A percentile compares a stretch with the other conserved stretches of the same genome.
phyloP scores from a whole-genome alignment of 2,113 vertebrate genomes.

The Sarotherodon lohbergeri region DNA sequence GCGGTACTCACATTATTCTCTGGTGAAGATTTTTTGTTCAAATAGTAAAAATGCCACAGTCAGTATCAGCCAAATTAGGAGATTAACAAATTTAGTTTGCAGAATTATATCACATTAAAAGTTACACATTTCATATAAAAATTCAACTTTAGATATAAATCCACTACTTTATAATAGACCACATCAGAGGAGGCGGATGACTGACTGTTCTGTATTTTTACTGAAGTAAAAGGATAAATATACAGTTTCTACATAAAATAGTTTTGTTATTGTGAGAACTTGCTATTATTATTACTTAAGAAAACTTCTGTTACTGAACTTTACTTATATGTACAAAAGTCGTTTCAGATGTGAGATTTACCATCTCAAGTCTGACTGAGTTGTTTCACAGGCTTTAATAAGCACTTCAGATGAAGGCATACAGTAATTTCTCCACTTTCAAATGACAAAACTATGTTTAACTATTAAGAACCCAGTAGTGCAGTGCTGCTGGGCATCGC shows the following conservation, averaged over 20 bases:
- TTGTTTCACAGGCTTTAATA: neutral
- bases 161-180: neutral
- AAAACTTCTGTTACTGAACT: neutral
- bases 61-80: neutral
- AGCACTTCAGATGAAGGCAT: neutral
- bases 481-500: conserved; percentile 13
- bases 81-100: neutral
- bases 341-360: neutral
- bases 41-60: neutral
- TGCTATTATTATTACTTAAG: neutral
- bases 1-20: neutral
- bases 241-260: neutral
- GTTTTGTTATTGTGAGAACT: neutral
- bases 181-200: neutral
- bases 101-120: neutral
- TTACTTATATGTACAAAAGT: neutral
- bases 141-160: neutral
- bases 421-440: neutral
- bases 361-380: neutral
- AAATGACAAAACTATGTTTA: neutral
- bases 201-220: neutral
- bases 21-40: neutral
- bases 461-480: neutral
- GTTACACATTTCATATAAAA: neutral
- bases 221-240: neutral